A percentile compares a stretch with the other conserved stretches of the same genome.
These are phyloP conservation scores for Mesitornis unicolor DNA, from an alignment of 2,113 vertebrate genomes.

Conservation along the genomic window DNA sequence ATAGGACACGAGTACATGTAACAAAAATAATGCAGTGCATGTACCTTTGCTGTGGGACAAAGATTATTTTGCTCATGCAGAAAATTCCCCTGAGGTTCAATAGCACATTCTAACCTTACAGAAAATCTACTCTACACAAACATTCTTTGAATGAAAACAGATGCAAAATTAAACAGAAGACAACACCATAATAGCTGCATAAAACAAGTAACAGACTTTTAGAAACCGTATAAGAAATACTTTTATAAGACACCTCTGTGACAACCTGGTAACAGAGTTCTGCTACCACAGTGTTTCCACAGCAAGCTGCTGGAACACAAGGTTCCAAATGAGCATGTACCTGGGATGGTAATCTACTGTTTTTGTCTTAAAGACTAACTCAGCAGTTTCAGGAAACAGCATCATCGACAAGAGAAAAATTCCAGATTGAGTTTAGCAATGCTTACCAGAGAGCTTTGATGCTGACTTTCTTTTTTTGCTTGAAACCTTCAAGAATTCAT, in stretches of 20 bases:
- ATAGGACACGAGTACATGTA: background rate
- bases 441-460: constrained; percentile 83
- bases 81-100: background rate
- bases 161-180: background rate
- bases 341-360: background rate
- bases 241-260: background rate
- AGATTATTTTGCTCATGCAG: background rate
- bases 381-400: background rate
- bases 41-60: background rate
- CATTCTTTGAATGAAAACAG: background rate
- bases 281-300: background rate
- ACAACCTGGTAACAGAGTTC: background rate
- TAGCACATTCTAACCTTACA: background rate
- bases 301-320: background rate
- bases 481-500: constrained; percentile 96
- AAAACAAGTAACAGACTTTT: background rate
- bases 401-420: background rate
- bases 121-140: background rate
- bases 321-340: background rate
- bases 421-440: background rate
- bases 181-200: background rate
- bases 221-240: background rate
- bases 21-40: background rate
- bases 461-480: constrained; percentile 92
- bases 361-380: background rate